A percentile compares a stretch with the other conserved stretches of the same genome.
Conservation (phyloP, 2,888 invertebrate genomes). For the Tiphia femorata region DNA sequence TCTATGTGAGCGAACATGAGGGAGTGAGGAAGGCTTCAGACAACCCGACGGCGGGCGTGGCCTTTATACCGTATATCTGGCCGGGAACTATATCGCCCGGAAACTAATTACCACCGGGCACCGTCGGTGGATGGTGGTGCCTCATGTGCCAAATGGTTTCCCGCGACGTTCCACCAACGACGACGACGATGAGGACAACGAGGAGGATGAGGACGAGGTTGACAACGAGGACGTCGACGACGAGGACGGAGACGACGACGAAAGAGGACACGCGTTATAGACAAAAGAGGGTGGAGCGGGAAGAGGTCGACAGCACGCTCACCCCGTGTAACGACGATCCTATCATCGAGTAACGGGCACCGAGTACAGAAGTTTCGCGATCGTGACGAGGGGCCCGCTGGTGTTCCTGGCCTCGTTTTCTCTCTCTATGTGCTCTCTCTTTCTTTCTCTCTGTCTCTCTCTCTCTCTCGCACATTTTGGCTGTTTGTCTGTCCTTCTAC, state of each 20-base stretch:
- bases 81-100: conserved; percentile 26
- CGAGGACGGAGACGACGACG: conserved; percentile 33
- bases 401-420: conserved; percentile 59
- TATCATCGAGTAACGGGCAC: conserved; percentile 65
- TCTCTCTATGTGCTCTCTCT: conserved; percentile 34
- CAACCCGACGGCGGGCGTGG: neutral
- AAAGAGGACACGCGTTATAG: conserved; percentile 27
- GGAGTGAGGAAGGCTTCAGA: too few relatives aligned
- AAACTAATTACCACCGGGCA: conserved; percentile 33
- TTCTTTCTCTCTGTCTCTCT: neutral
- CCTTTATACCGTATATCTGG: conserved; percentile 16
- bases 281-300: conserved; percentile 18
- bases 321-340: conserved; percentile 55
- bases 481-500: too few relatives aligned
- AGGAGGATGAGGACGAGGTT: conserved; percentile 20
- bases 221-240: conserved; percentile 8
- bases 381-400: conserved; percentile 59
- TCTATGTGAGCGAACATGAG: conserved; percentile 3
- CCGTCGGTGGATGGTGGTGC: conserved; percentile 19
- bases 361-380: conserved; percentile 62
- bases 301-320: conserved; percentile 30
- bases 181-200: conserved; percentile 30
- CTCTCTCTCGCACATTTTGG: too few relatives aligned
- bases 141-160: conserved; percentile 44
- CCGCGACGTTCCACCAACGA: conserved; percentile 24